Percentiles rank a stretch among this genome's conserved stretches.
phyloP scores from a whole-genome alignment of 2,113 vertebrate species.

The Chionis minor region DNA sequence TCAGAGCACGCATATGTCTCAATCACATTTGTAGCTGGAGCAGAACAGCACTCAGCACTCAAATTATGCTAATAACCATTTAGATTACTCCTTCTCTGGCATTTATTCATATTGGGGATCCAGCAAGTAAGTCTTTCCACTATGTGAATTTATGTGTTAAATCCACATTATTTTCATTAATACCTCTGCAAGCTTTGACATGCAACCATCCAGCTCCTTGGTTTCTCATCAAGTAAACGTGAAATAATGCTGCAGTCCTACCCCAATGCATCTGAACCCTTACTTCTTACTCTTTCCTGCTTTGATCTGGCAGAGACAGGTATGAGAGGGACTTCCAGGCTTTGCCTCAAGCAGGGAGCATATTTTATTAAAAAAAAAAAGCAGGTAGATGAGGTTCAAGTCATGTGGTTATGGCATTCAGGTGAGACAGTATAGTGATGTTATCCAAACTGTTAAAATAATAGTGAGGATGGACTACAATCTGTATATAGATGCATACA shows the following conservation, averaged over 20 bases:
- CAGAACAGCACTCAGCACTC: conserved; percentile 62
- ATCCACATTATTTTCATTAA: conserved; percentile 31
- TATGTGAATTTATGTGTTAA: conserved; percentile 4
- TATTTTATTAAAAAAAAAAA: background rate
- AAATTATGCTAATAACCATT: conserved; percentile 64
- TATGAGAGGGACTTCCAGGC: background rate
- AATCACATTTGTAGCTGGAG: conserved; percentile 69
- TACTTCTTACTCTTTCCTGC: background rate
- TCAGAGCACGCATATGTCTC: conserved; percentile 70
- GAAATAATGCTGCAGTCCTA: background rate
- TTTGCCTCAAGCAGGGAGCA: background rate
- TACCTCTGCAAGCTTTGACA: background rate
- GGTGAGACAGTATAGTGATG: background rate
- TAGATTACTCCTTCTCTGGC: conserved; percentile 53
- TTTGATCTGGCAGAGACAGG: background rate
- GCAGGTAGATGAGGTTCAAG: background rate
- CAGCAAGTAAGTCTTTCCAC: conserved; percentile 13
- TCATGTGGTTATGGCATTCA: background rate
- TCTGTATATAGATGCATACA: background rate
- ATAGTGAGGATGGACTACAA: background rate
- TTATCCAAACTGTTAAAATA: background rate
- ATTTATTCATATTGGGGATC: conserved; percentile 44
- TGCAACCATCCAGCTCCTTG: background rate
- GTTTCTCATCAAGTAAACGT: background rate
- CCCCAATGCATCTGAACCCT: background rate